Conservation (phyloP, 1,140 invertebrate genomes). For the Rhagoletis pomonella region DNA sequence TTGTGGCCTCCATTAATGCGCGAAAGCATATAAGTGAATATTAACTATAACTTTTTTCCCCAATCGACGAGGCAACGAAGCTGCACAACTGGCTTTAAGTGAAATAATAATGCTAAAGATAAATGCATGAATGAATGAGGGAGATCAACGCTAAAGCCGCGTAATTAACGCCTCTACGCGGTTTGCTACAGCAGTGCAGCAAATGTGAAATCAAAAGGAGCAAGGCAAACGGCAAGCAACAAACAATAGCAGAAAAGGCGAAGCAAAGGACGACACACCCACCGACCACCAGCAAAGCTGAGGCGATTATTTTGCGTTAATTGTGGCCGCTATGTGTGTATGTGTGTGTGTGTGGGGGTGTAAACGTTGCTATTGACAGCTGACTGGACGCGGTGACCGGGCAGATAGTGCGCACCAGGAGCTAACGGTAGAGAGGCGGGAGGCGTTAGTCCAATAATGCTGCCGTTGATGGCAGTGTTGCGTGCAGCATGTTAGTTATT, state of each 20-base stretch:
- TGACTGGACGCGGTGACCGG: not conserved
- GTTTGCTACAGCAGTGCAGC: not conserved
- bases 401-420: not conserved
- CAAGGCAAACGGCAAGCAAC: not conserved
- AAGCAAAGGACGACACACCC: not conserved
- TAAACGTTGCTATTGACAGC: not conserved
- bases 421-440: not conserved
- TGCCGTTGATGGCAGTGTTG: not conserved
- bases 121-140: not conserved
- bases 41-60: not conserved
- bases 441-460: not conserved
- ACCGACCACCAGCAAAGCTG: not conserved
- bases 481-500: not conserved
- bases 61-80: not conserved
- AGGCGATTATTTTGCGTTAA: conserved; percentile 36
- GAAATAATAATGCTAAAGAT: conserved; percentile 24
- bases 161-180: conserved; percentile 11
- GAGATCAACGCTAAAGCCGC: conserved; percentile 19
- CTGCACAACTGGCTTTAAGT: not conserved
- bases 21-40: not conserved
- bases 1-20: not conserved
- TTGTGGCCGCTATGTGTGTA: not conserved
- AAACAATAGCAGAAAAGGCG: not conserved
- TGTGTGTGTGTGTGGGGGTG: not conserved
- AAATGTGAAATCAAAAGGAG: too few relatives aligned